phyloP scores from a whole-genome alignment of 1,140 invertebrate genomes.

The Batillaria attramentaria region DNA sequence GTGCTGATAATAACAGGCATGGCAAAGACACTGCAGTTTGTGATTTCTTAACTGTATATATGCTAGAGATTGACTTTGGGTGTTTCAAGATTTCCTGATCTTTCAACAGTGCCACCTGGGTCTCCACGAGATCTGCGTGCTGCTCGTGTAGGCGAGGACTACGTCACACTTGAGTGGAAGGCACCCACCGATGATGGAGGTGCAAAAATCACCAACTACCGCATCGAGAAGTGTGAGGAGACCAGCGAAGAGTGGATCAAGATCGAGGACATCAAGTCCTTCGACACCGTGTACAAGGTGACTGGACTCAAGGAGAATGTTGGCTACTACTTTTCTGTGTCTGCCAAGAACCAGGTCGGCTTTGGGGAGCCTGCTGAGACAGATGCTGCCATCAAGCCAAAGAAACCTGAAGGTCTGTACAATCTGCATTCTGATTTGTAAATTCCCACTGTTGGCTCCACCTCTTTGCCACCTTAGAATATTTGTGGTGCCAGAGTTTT shows the following conservation, averaged over 20 bases:
- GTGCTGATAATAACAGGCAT: too few relatives aligned
- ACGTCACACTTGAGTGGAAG: slow-evolving; percentile 94
- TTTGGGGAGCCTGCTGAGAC: slow-evolving; percentile 83
- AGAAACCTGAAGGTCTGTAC: slow-evolving; percentile 77
- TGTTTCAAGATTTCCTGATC: slow-evolving; percentile 5
- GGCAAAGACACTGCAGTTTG: too few relatives aligned
- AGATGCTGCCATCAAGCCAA: slow-evolving; percentile 53
- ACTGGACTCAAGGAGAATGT: slow-evolving; percentile 83
- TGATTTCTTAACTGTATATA: neutral
- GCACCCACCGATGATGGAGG: slow-evolving; percentile 93
- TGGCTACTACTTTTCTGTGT: slow-evolving; percentile 93
- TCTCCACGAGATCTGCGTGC: slow-evolving; percentile 93
- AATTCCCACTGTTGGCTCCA: too few relatives aligned
- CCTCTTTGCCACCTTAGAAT: too few relatives aligned
- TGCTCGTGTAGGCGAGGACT: slow-evolving; percentile 93
- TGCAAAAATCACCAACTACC: slow-evolving; percentile 80
- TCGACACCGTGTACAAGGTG: slow-evolving; percentile 90
- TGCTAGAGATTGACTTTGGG: neutral
- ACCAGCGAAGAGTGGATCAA: slow-evolving; percentile 53
- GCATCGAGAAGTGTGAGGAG: slow-evolving; percentile 66
- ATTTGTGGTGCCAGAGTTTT: too few relatives aligned
- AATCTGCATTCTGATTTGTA: too few relatives aligned
- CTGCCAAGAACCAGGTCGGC: slow-evolving; percentile 94
- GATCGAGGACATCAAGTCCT: slow-evolving; percentile 78
- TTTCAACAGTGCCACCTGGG: slow-evolving; percentile 89